Base-by-base conservation (phyloP, 1,140 invertebrate genomes). In the Drosophila bipectinata region DNA sequence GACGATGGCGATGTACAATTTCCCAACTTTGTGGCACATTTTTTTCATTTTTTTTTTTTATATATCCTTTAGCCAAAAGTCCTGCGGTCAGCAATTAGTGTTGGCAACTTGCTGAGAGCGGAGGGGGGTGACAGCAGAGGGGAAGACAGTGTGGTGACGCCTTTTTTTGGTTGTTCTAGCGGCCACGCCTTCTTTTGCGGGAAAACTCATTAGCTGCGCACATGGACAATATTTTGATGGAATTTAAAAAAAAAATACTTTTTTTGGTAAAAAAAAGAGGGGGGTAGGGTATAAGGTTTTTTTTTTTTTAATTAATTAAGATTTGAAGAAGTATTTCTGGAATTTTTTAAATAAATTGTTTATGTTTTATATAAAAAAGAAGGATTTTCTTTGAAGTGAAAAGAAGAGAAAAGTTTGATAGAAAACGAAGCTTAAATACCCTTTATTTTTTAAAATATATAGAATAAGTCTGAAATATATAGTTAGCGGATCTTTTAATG, bases 161-260 rank as follows among this genome's bases (percentile, higher is more conserved):
- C 12, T n/a, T 37, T 37, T 37, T 37, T 37, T 12, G 34, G 10
- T 34, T 37, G 12, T 37, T 12, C 34, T 3, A 14, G 26, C 53
- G n/a, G 14, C 51, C 41, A 69, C 59, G 45, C 32, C 30, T n/a
- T 14, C 14, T 37, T 58, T 72, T 77, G 74, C 28, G 69, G 74
- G 52, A 59, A 88, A 85, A 87, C 74, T 82, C 78, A 85, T 85
- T 85, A 87, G 82, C 74, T 63, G 57, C 9, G 34, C n/a, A 39
- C 56, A 39, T 44, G 41, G 14, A 7, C 54, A 61, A 74, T 55
- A 37, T 59, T 76, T 54, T 39, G 44, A 2, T 4, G 6, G 41
- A 74, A 57, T 39, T 37, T 18, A 18, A 18, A 18, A 18, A 18
- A 12, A 37, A 15, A 15, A 15, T 15, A 15, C 15, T 15, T 1